phyloP scores from a whole-genome alignment of 1,140 invertebrate genomes.

The Nomia melanderi region DNA sequence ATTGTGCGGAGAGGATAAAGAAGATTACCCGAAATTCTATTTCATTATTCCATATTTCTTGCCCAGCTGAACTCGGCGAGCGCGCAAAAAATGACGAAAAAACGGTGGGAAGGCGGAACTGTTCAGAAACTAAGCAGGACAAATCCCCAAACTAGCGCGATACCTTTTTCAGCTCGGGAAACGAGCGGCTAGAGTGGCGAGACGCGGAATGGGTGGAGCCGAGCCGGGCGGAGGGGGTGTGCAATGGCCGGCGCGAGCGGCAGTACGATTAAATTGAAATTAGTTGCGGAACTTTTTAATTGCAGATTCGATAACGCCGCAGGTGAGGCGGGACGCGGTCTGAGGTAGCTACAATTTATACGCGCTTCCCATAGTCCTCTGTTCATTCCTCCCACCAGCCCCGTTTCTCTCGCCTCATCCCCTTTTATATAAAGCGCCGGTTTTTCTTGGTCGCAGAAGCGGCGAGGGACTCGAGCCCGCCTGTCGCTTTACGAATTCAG shows the following conservation, averaged over 20 bases:
- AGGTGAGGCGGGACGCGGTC: conserved; percentile 36
- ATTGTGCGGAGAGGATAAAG: too few species aligned
- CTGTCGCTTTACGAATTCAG: conserved; percentile 62
- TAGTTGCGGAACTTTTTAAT: conserved; percentile 78
- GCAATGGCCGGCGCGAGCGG: conserved; percentile 54
- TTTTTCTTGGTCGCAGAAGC: neutral
- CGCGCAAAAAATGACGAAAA: too few species aligned
- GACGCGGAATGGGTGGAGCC: neutral
- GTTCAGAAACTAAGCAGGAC: conserved; percentile 6
- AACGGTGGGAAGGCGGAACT: neutral
- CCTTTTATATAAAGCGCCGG: neutral
- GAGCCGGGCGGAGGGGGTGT: conserved; percentile 10
- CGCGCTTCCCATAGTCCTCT: conserved; percentile 39
- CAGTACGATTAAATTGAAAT: conserved; percentile 76
- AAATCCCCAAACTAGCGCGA: conserved; percentile 25
- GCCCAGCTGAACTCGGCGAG: too few species aligned
- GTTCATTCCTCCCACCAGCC: neutral
- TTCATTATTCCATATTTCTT: too few species aligned
- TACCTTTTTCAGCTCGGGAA: conserved; percentile 20
- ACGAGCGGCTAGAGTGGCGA: neutral
- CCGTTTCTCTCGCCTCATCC: conserved; percentile 16
- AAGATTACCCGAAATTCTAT: too few species aligned
- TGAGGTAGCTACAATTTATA: conserved; percentile 69
- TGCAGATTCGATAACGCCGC: conserved; percentile 75
- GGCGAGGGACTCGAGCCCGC: conserved; percentile 30